These are phyloP conservation scores for Helleia helle DNA, from an alignment of 2,888 invertebrate genomes.

Conservation along the genomic window DNA sequence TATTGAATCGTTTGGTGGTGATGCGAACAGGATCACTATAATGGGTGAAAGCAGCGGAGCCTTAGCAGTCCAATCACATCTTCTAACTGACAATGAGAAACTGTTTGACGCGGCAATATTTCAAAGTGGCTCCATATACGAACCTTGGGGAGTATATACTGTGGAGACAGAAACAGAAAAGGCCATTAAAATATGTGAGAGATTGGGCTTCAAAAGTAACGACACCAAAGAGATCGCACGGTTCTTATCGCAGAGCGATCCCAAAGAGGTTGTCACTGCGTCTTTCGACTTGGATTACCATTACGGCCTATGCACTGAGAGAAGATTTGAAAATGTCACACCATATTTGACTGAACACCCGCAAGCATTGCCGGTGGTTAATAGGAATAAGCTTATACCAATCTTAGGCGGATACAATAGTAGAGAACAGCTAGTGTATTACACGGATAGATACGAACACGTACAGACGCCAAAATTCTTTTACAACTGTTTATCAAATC, in stretches of 20 bases:
- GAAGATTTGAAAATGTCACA: constrained; percentile 1
- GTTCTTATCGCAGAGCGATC: background rate
- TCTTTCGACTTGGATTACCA: background rate
- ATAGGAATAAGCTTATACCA: background rate
- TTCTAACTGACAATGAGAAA: constrained; percentile 30
- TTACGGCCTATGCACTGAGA: constrained; percentile 3
- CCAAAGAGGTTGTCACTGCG: background rate
- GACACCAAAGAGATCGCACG: background rate
- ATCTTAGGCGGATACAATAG: constrained; percentile 1
- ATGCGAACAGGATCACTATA: constrained; percentile 34
- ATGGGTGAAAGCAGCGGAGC: constrained; percentile 42
- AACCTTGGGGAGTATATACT: constrained; percentile 7
- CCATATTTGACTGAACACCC: background rate
- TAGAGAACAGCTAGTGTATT: background rate
- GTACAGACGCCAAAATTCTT: background rate
- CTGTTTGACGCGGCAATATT: constrained; percentile 37
- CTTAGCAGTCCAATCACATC: constrained; percentile 32
- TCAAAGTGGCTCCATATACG: constrained; percentile 34
- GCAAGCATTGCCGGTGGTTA: background rate
- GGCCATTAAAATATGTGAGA: background rate
- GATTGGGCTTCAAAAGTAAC: background rate
- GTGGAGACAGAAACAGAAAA: background rate
- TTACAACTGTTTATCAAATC: background rate
- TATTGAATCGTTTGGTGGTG: constrained; percentile 41
- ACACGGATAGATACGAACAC: background rate